Evolutionary conservation across 2,888 invertebrate species (phyloP).

Genomic region (Tenodera sinensis): DNA sequence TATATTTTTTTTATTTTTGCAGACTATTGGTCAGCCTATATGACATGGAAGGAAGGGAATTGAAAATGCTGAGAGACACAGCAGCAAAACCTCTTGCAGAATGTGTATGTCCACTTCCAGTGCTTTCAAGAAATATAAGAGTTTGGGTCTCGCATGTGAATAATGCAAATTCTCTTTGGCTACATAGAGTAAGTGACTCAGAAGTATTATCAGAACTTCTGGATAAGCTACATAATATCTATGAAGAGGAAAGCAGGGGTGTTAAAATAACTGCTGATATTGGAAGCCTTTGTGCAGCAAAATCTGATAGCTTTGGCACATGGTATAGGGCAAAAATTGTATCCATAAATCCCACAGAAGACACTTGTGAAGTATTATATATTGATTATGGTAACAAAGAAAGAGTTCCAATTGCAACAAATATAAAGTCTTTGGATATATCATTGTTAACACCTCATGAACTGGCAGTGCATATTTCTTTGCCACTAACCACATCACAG

Average conservation of each 20-base stretch:
- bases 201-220: constrained; percentile 49
- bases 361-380: constrained; percentile 48
- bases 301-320: constrained; percentile 54
- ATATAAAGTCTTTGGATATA: constrained; percentile 37
- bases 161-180: constrained; percentile 57
- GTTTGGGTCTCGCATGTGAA: constrained; percentile 58
- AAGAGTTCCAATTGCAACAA: constrained; percentile 36
- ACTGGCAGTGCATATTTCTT: constrained; percentile 39
- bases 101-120: constrained; percentile 58
- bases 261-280: constrained; percentile 45
- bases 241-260: constrained; percentile 41
- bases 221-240: constrained; percentile 57
- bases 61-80: constrained; percentile 36
- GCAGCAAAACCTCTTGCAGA: constrained; percentile 39
- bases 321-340: constrained; percentile 67
- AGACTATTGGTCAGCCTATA: constrained; percentile 67
- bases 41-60: constrained; percentile 41
- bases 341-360: constrained; percentile 44
- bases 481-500: constrained; percentile 33
- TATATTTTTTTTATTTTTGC: constrained; percentile 39
- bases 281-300: constrained; percentile 59
- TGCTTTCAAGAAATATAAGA: constrained; percentile 57
- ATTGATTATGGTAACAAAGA: constrained; percentile 71
- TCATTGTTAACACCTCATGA: constrained; percentile 40
- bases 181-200: constrained; percentile 55